Evolutionary conservation across 2,113 vertebrate genomes (phyloP).

Genomic region (Cardinalis cardinalis): DNA sequence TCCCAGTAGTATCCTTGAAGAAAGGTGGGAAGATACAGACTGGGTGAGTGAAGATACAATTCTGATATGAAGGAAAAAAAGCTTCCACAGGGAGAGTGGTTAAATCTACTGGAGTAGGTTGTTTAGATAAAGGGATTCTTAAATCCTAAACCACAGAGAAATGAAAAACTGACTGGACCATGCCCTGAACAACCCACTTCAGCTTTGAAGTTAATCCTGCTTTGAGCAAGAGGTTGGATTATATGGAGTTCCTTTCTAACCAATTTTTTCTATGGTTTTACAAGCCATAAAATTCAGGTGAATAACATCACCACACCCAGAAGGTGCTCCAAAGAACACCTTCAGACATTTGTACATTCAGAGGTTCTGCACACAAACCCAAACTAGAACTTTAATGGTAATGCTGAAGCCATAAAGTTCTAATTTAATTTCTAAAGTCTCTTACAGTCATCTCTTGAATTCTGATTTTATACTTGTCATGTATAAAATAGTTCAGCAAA

Average conservation of each 20-base stretch:
- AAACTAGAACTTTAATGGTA: not conserved
- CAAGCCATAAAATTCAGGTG: not conserved
- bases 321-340: not conserved
- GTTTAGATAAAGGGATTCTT: not conserved
- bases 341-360: not conserved
- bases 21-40: not conserved
- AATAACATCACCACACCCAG: not conserved
- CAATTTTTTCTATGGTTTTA: not conserved
- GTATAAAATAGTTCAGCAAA: not conserved
- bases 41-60: not conserved
- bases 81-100: not conserved
- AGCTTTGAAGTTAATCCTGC: not conserved
- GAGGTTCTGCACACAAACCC: not conserved
- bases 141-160: not conserved
- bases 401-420: not conserved
- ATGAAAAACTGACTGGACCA: not conserved
- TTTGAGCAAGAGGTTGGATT: not conserved
- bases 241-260: not conserved
- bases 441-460: not conserved
- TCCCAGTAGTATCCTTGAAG: not conserved
- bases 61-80: not conserved
- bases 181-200: not conserved
- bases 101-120: not conserved
- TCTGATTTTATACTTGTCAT: not conserved
- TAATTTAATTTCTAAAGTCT: not conserved